Evolutionary conservation across 2,797 vertebrate genomes (phyloP).

Genomic region (Tragelaphus eurycerus): DNA sequence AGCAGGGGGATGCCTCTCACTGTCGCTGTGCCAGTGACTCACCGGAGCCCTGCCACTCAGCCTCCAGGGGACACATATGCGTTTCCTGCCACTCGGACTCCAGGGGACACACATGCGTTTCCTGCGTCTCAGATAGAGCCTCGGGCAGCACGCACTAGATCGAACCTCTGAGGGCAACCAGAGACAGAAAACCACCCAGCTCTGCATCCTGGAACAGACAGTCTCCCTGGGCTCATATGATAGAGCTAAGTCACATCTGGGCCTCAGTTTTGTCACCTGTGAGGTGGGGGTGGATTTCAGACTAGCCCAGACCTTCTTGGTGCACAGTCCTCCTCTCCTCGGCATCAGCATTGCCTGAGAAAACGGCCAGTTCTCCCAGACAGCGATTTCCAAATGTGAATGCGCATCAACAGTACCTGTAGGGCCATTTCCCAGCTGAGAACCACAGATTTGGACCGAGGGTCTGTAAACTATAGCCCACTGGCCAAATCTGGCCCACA

Average conservation of each 20-base stretch:
- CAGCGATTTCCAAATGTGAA: neutral
- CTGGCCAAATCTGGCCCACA: neutral
- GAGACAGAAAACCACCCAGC: conserved; percentile 5
- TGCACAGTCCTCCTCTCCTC: neutral
- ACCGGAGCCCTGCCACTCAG: neutral
- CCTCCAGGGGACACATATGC: conserved; percentile 13
- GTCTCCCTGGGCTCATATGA: neutral
- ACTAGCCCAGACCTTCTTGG: neutral
- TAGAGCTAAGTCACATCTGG: neutral
- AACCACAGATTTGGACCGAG: neutral
- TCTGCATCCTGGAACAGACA: neutral
- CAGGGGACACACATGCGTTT: conserved; percentile 40
- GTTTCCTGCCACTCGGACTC: conserved; percentile 47
- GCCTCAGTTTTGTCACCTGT: neutral
- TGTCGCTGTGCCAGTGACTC: conserved; percentile 43
- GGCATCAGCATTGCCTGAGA: neutral
- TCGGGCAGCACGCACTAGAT: neutral
- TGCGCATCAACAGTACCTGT: neutral
- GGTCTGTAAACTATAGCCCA: neutral
- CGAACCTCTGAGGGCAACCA: neutral
- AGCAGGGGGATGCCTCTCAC: neutral
- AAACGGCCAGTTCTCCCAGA: neutral
- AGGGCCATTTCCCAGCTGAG: neutral
- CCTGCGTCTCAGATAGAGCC: conserved; percentile 29
- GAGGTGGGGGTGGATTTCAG: neutral